These are phyloP conservation scores for Drosophila helvetica DNA, from an alignment of 2,888 invertebrate species.

Conservation along the genomic window DNA sequence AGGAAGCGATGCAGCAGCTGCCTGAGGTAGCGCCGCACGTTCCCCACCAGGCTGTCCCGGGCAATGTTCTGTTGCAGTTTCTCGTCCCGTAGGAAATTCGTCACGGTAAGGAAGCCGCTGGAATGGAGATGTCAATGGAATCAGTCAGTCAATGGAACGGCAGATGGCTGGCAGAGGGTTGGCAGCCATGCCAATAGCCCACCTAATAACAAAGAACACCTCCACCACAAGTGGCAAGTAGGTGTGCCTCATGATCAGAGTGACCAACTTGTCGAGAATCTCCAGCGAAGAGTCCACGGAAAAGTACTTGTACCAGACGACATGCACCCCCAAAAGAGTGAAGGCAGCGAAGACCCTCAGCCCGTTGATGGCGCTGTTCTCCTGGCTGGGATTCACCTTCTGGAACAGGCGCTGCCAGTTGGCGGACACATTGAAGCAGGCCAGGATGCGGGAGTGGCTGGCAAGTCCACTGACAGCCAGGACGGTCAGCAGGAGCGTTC, in stretches of 20 bases:
- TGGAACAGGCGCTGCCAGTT: conserved; percentile 49
- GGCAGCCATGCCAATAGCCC: no score
- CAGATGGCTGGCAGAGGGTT: background rate
- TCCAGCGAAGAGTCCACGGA: conserved; percentile 26
- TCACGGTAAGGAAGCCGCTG: conserved; percentile 57
- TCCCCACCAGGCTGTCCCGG: conserved; percentile 5
- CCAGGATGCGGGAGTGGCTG: conserved; percentile 7
- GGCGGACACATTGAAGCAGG: conserved; percentile 39
- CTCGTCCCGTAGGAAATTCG: conserved; percentile 45
- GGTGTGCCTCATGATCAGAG: conserved; percentile 10
- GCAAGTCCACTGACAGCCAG: conserved; percentile 8
- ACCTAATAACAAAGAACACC: conserved; percentile 56
- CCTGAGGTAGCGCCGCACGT: conserved; percentile 15
- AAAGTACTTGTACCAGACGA: conserved; percentile 39
- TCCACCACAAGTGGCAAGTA: conserved; percentile 38
- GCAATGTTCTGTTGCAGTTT: conserved; percentile 44
- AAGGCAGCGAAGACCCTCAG: conserved; percentile 47
- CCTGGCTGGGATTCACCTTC: conserved; percentile 4
- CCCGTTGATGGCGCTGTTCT: conserved; percentile 54
- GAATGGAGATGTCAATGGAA: background rate
- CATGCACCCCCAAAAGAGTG: conserved; percentile 34
- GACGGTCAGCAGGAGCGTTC: conserved; percentile 26
- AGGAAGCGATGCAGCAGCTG: conserved; percentile 51
- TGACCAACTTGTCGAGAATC: background rate
- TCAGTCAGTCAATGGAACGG: background rate